Conservation (phyloP, 2,113 vertebrate species). For the Eidolon helvum region DNA sequence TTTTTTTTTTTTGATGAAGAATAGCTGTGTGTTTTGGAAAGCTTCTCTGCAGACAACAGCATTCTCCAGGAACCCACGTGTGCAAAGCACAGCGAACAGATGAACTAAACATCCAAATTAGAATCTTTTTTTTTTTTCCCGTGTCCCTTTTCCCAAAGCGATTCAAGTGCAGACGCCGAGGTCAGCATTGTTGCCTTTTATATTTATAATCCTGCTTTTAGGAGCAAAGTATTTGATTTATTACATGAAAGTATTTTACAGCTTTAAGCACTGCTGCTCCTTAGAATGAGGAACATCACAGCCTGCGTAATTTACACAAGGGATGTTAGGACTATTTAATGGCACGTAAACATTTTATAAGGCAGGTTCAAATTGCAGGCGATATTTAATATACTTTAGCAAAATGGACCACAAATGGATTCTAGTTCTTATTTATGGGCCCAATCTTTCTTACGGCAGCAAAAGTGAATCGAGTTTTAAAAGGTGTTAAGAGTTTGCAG, state of each 20-base stretch:
- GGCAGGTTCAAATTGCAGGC: conserved; percentile 84
- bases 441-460: conserved; percentile 82
- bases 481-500: conserved; percentile 87
- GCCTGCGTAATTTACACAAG: conserved; percentile 85
- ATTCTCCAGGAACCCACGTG: conserved; percentile 36
- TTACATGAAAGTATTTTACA: conserved; percentile 82
- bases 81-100: background rate
- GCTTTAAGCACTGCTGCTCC: conserved; percentile 74
- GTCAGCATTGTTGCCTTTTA: conserved; percentile 73
- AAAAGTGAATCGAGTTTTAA: conserved; percentile 84
- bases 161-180: conserved; percentile 72
- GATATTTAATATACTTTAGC: conserved; percentile 84
- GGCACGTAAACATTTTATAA: conserved; percentile 89
- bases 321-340: conserved; percentile 86
- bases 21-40: conserved; percentile 45
- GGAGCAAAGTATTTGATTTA: conserved; percentile 82
- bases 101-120: conserved; percentile 43
- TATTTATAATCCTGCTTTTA: conserved; percentile 84
- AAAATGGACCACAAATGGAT: conserved; percentile 86
- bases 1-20: conserved; percentile 9
- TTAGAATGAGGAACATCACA: conserved; percentile 81
- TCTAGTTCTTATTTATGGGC: conserved; percentile 82
- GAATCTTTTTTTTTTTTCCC: conserved; percentile 58
- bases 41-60: conserved; percentile 22
- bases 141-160: conserved; percentile 62